Conservation (phyloP, 1,140 invertebrate genomes). For the Temnothorax nylanderi region DNA sequence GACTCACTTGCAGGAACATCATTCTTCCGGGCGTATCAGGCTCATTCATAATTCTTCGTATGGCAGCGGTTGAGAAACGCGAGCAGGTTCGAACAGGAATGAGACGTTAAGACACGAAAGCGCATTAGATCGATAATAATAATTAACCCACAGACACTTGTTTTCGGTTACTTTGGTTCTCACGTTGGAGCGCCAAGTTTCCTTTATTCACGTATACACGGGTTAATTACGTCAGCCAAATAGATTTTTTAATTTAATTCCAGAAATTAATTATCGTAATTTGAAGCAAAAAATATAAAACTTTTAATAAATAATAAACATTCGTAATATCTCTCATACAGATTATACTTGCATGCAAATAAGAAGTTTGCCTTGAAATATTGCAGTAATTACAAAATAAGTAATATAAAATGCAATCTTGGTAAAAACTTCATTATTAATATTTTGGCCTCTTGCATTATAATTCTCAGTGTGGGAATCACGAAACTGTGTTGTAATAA, state of each 20-base stretch:
- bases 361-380: neutral
- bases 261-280: neutral
- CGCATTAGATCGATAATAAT: neutral
- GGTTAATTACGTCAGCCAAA: neutral
- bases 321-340: neutral
- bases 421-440: neutral
- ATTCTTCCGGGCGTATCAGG: neutral
- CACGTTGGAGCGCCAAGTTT: neutral
- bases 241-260: constrained; percentile 5
- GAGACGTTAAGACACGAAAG: neutral
- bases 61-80: neutral
- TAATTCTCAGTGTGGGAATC: neutral
- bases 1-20: neutral
- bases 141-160: neutral
- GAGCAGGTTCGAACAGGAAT: neutral
- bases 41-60: constrained; percentile 1
- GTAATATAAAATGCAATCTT: neutral
- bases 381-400: neutral
- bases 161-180: neutral
- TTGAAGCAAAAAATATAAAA: neutral
- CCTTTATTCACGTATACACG: neutral
- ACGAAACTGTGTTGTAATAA: neutral
- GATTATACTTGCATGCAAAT: neutral
- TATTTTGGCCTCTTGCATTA: neutral
- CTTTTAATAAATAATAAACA: neutral